Conservation (phyloP, 1,140 invertebrate species). For the Elymnias hypermnestra region DNA sequence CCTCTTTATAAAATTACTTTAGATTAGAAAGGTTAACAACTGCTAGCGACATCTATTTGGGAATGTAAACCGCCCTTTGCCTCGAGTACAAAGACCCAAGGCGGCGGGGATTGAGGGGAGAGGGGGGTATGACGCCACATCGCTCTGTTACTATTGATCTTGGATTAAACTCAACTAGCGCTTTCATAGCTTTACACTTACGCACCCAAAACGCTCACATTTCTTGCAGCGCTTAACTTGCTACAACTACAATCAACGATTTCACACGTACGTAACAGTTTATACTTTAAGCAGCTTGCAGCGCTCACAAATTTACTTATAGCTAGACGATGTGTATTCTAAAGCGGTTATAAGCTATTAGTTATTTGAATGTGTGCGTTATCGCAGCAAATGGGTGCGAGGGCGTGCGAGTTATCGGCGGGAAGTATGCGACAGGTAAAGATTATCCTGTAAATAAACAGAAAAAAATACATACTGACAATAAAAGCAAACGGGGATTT, state of each 20-base stretch:
- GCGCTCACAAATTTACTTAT: background rate
- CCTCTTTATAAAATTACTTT: no score
- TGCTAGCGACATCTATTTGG: slow-evolving; percentile 16
- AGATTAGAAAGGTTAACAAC: no score
- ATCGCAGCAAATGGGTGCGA: slow-evolving; percentile 27
- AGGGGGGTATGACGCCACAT: slow-evolving; percentile 39
- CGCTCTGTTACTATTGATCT: slow-evolving; percentile 55
- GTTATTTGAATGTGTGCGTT: slow-evolving; percentile 21
- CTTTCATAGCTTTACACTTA: slow-evolving; percentile 17
- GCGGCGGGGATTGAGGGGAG: slow-evolving; percentile 21
- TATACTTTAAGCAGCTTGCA: background rate
- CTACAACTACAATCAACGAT: slow-evolving; percentile 11
- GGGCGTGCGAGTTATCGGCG: slow-evolving; percentile 27
- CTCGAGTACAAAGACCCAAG: slow-evolving; percentile 49
- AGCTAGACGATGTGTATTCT: background rate
- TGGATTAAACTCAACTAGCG: slow-evolving; percentile 17
- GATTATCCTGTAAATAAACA: slow-evolving; percentile 17
- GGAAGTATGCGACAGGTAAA: slow-evolving; percentile 33
- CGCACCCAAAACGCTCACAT: slow-evolving; percentile 8
- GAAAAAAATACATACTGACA: slow-evolving; percentile 1
- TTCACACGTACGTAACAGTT: background rate
- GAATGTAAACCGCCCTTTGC: slow-evolving; percentile 42
- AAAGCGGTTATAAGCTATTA: background rate
- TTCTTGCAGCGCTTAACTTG: slow-evolving; percentile 19
- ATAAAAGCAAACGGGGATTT: background rate